These are phyloP conservation scores for Theristus sp. DNA, from an alignment of 2,888 invertebrate species.

Conservation along the genomic window DNA sequence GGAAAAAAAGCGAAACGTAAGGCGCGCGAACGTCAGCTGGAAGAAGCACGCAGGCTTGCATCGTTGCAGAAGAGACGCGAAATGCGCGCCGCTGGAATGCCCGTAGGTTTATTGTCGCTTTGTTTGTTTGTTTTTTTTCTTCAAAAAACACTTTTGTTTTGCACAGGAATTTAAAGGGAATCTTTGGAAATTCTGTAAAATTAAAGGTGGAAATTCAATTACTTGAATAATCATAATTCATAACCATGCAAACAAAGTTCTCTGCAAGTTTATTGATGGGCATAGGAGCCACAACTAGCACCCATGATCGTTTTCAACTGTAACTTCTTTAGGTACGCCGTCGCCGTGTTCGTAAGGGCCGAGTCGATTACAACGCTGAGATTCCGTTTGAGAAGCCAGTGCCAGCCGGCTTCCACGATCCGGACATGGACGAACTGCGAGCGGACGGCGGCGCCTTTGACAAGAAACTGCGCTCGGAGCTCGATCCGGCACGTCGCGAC, in stretches of 20 bases:
- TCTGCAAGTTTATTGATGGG: too few species aligned
- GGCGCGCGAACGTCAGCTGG: conserved; percentile 90
- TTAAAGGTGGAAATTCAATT: too few species aligned
- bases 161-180: too few species aligned
- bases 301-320: too few species aligned
- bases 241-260: too few species aligned
- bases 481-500: conserved; percentile 72
- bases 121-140: too few species aligned
- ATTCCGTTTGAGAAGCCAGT: conserved; percentile 51
- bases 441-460: conserved; percentile 25
- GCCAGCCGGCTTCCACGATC: conserved; percentile 70
- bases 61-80: conserved; percentile 93
- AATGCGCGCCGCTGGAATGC: conserved; percentile 82
- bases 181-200: too few species aligned
- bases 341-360: conserved; percentile 42
- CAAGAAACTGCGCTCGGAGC: conserved; percentile 46
- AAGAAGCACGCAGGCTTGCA: conserved; percentile 84
- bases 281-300: too few species aligned
- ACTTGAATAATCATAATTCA: too few species aligned
- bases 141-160: too few species aligned
- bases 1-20: conserved; percentile 49
- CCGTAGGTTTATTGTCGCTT: too few species aligned
- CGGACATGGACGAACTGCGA: conserved; percentile 66
- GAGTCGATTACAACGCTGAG: conserved; percentile 88
- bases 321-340: too few species aligned